These are phyloP conservation scores for Psephotus haematonotus DNA, from an alignment of 2,113 vertebrate genomes.

Conservation along the genomic window DNA sequence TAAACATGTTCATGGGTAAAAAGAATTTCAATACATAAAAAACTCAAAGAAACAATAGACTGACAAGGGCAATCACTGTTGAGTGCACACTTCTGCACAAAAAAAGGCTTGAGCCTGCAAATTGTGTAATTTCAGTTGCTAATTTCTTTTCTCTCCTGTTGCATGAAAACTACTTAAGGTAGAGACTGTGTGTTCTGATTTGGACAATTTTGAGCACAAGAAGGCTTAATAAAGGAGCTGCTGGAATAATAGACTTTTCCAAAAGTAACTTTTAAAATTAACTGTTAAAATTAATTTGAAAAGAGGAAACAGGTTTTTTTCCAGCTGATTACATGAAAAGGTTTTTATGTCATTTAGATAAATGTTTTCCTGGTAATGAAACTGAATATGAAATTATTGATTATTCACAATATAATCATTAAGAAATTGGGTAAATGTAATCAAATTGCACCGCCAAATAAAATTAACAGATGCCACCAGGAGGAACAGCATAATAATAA, in stretches of 20 bases:
- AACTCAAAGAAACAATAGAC: background rate
- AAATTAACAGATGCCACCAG: conserved; percentile 20
- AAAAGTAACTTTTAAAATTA: conserved; percentile 2
- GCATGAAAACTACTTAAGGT: background rate
- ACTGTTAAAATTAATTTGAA: conserved; percentile 2
- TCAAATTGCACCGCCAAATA: conserved; percentile 33
- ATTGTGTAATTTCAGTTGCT: background rate
- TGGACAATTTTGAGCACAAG: background rate
- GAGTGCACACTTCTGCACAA: background rate
- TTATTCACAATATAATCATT: conserved; percentile 54
- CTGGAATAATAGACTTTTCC: background rate
- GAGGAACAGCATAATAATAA: background rate
- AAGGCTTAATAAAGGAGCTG: background rate
- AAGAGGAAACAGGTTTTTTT: background rate
- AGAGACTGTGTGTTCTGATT: background rate
- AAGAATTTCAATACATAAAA: background rate
- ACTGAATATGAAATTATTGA: conserved; percentile 33
- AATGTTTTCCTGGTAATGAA: conserved; percentile 52
- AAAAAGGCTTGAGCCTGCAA: background rate
- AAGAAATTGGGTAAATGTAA: conserved; percentile 36
- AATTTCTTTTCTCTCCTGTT: background rate
- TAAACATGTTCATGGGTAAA: background rate
- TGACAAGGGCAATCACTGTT: background rate
- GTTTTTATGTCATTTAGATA: conserved; percentile 43
- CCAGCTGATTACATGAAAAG: background rate